Base-by-base conservation (phyloP, 2,888 invertebrate genomes). In the Anthophora plumipes region DNA sequence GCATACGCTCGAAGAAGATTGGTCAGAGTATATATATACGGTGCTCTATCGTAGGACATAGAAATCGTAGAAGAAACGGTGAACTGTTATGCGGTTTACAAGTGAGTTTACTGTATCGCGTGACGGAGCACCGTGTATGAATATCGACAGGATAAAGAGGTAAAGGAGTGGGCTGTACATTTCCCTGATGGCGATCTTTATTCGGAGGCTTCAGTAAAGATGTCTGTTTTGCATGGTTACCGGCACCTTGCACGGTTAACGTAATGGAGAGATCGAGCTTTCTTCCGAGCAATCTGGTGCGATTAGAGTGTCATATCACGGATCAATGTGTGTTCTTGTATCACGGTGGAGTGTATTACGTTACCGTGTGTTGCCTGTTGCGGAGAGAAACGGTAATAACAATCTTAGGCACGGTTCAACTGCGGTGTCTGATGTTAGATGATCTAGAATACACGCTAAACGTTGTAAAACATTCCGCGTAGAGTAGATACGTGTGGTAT, bases 51-150 rank as follows among this genome's bases (percentile, higher is more conserved):
- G 66, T 48, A n/a, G n/a, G 67, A 48, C 67, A 54, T 12, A 37
- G 59, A 41, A 71, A 74, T 72, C 70, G 70, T 39, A 17, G 57
- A 54, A 61, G 41, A 79, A 79, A 74, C 66, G 50, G 17, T 20
- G 20, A 37, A 59, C 41, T 39, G 67, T 60, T 68, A 48, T 25
- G 71, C 37, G 70, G 57, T 50, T n/a, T 14, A 52, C 31, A 59
- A 14, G 50, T 11, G 0, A 14, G 17, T 20, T 31, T 3, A 31
- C 17, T n/a, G n/a, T 52, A 20, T 70, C n/a, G 39, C 50, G 48
- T 20, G 69, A 48, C 64, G 39, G 54, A 64, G 60, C 52, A 50
- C 11, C 31, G 68, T 48, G 50, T 11, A 20, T 8, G 6, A 25
- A 55, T 12, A 20, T 25, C 57, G 66, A 64, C 54, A n/a, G 39